Base-by-base conservation (phyloP, 2,113 vertebrate species). In the Pachypanchax playfairii region DNA sequence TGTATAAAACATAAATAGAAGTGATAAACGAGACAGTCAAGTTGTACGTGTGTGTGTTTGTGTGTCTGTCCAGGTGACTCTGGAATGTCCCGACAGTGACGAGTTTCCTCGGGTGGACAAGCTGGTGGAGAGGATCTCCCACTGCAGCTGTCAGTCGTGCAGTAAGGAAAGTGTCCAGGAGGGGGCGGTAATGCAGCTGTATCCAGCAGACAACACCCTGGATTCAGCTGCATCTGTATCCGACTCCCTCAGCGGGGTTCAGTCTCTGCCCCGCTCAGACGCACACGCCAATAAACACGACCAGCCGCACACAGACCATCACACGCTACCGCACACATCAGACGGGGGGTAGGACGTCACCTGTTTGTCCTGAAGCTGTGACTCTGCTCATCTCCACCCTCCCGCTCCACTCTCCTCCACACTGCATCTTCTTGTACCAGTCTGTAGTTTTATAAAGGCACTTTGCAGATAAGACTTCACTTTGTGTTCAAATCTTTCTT, bases 61-160 rank as follows among this genome's bases (percentile, higher is more conserved):
- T 57, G 50, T 71, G 51, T 58, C 6, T 22, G 1, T 4, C 4
- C 58, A 99, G 96, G 96, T 99, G 81, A 97, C 95, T 0, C 67
- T 98, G 90, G 95, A 99, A 71, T 98, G 96, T 21, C 93, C 95
- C 0, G 93, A 92, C 77, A 95, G 88, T 0, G 93, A 96, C 1
- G 95, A 95, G 36, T 90, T 94, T 39, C 95, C 95, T 44, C 89
- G 90, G 2, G 96, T 98, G 71, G 95, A 98, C 77, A 99, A 98
- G 64, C 83, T 99, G 85, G 97, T 99, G 85, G 97, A 99, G 88
- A 93, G 94, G 88, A 98, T 99, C 26, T 78, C 97, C 47, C 94
- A 93, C 62, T 99, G 97, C 53, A 98, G 96, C 92, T 99, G 97
- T 87, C 96, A 99, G 92, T 95, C 96, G 0, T 98, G 97, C 0